phyloP scores from a whole-genome alignment of 2,113 vertebrate genomes.

The Sinocyclocheilus grahami region DNA sequence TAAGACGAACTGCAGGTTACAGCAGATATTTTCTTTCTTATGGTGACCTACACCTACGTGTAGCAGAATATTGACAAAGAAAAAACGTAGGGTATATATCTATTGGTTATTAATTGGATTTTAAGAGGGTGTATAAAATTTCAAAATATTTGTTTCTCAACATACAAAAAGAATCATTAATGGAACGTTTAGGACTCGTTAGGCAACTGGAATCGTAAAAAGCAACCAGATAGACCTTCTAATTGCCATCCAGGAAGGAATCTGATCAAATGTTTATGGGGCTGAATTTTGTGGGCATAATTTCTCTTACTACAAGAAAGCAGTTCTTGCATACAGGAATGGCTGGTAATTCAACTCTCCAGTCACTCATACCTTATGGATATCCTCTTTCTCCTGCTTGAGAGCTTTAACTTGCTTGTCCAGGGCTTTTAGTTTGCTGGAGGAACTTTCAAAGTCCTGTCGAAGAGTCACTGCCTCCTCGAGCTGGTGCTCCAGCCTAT shows the following conservation, averaged over 20 bases:
- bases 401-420: constrained; percentile 88
- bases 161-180: background rate
- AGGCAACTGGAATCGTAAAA: background rate
- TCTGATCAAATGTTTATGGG: background rate
- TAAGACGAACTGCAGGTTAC: too few species aligned
- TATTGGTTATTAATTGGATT: too few species aligned
- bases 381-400: constrained; percentile 90
- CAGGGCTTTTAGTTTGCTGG: constrained; percentile 85
- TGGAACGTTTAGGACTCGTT: background rate
- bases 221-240: background rate
- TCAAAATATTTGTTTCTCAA: background rate
- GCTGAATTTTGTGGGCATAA: background rate
- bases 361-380: constrained; percentile 84
- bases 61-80: too few species aligned
- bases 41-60: too few species aligned
- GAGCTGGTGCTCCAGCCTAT: constrained; percentile 87
- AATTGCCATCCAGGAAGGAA: background rate
- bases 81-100: too few species aligned
- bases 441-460: constrained; percentile 87
- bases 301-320: background rate
- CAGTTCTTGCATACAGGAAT: background rate
- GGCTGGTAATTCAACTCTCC: background rate
- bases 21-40: too few species aligned
- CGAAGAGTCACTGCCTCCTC: constrained; percentile 85
- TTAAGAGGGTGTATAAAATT: too few species aligned